These are phyloP conservation scores for Gambusia affinis DNA, from an alignment of 2,113 vertebrate genomes.

Conservation along the genomic window DNA sequence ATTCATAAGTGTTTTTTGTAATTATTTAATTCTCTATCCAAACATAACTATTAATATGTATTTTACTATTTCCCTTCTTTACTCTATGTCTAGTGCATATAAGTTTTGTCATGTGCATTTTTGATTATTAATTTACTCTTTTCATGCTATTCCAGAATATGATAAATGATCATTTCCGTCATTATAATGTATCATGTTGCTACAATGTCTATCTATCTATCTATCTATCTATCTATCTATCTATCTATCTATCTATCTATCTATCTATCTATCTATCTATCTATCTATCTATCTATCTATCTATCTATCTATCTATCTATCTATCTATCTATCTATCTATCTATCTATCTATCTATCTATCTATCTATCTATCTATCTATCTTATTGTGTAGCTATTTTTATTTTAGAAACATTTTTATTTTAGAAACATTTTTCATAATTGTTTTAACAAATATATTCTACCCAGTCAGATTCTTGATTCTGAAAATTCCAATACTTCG, in stretches of 20 bases:
- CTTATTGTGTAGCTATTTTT: not conserved
- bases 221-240: not conserved
- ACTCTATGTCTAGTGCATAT: not conserved
- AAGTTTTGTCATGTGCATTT: not conserved
- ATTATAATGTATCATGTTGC: too few species aligned
- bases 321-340: not conserved
- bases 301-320: not conserved
- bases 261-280: not conserved
- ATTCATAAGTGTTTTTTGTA: too few species aligned
- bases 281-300: not conserved
- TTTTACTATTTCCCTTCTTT: not conserved
- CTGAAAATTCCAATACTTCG: not conserved
- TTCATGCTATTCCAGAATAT: not conserved
- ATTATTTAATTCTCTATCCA: not conserved
- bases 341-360: not conserved
- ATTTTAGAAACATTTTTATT: not conserved
- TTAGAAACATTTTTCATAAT: not conserved
- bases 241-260: not conserved
- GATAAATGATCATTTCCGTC: too few species aligned
- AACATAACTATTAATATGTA: not conserved
- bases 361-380: not conserved
- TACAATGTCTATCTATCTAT: too few species aligned
- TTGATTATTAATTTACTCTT: not conserved
- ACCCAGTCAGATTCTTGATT: not conserved
- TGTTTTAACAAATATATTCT: not conserved